These are phyloP conservation scores for Neofelis nebulosa DNA, from an alignment of 2,113 vertebrate genomes.

Conservation along the genomic window DNA sequence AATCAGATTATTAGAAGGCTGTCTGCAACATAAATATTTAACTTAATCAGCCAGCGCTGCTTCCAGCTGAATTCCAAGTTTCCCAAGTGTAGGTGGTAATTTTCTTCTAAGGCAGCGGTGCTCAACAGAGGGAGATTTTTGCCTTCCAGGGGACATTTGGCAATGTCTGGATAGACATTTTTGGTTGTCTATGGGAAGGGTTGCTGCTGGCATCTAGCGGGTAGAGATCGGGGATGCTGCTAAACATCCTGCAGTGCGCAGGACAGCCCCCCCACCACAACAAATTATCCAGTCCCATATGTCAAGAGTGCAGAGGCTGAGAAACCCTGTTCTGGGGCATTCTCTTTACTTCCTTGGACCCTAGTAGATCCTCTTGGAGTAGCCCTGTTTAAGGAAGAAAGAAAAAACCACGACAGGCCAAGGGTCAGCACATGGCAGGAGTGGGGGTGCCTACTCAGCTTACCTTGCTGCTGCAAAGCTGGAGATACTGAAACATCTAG, in stretches of 20 bases:
- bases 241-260: neutral
- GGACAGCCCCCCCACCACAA: neutral
- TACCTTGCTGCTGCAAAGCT: slow-evolving; percentile 13
- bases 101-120: slow-evolving; percentile 26
- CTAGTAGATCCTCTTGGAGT: neutral
- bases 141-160: neutral
- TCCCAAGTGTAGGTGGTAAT: neutral
- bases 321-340: neutral
- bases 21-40: slow-evolving; percentile 32
- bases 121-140: neutral
- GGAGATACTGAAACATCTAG: neutral
- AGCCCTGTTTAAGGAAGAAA: slow-evolving; percentile 14
- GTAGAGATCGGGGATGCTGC: neutral
- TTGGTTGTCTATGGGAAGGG: neutral
- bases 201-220: neutral
- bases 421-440: neutral
- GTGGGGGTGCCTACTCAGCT: neutral
- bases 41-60: neutral
- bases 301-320: neutral
- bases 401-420: neutral
- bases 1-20: slow-evolving; percentile 40
- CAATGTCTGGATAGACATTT: neutral
- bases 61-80: neutral
- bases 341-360: neutral
- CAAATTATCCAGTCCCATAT: neutral